phyloP scores from a whole-genome alignment of 92 coral and sea anemone genomes.

The Palythoa grandiflora region DNA sequence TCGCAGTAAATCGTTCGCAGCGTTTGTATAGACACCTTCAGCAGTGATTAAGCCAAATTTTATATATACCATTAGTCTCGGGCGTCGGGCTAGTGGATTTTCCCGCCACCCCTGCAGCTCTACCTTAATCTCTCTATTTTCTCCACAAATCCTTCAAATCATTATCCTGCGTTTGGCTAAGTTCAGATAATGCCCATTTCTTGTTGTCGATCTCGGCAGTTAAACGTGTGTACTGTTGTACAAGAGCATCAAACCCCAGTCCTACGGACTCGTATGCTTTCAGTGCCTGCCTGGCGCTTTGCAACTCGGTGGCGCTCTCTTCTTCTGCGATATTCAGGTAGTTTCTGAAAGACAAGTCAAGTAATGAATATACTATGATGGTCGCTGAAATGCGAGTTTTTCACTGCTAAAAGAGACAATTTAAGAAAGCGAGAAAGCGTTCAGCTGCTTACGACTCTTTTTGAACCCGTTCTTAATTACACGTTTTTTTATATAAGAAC shows the following conservation, averaged over 20 bases:
- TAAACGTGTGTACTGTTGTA: conserved; percentile 78
- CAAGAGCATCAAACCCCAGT: conserved; percentile 95
- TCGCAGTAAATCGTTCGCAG: too few species aligned
- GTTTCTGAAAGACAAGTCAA: conserved; percentile 56
- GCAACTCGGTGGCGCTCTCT: conserved; percentile 80
- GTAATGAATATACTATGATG: neutral
- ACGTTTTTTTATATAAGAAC: too few species aligned
- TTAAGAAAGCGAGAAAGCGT: too few species aligned
- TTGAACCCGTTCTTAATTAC: too few species aligned
- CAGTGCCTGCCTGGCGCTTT: conserved; percentile 78
- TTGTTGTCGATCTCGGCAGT: conserved; percentile 94
- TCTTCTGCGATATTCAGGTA: conserved; percentile 79
- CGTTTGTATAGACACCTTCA: too few species aligned
- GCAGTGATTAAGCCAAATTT: too few species aligned
- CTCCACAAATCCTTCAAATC: conserved; percentile 85
- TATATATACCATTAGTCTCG: too few species aligned
- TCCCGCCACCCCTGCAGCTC: too few species aligned
- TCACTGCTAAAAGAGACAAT: too few species aligned
- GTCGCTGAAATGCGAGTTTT: too few species aligned
- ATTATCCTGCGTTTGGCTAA: conserved; percentile 75
- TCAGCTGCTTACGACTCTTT: too few species aligned
- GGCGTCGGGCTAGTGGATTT: too few species aligned
- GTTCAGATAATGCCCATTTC: conserved; percentile 97
- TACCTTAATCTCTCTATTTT: neutral
- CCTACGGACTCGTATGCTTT: conserved; percentile 94